Percentiles rank a stretch among this genome's conserved stretches.
phyloP scores from a whole-genome alignment of 1,140 invertebrate species.

The Dendrolimus punctatus region DNA sequence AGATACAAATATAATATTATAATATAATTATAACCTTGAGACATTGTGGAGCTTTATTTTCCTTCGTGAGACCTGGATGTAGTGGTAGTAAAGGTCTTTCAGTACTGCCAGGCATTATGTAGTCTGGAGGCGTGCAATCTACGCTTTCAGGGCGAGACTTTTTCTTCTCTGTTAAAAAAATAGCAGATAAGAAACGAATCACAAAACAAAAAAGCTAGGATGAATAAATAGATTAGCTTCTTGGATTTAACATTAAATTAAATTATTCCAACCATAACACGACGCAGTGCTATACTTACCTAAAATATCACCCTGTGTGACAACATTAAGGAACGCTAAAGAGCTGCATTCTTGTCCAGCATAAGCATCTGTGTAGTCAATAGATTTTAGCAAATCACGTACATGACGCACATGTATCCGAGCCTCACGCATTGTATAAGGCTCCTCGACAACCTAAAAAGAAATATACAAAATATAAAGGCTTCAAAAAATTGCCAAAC shows the following conservation, averaged over 20 bases:
- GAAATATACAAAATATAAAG: constrained; percentile 5
- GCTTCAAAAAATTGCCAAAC: background rate
- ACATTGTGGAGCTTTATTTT: constrained; percentile 90
- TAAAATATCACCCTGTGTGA: constrained; percentile 91
- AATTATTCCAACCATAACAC: too few species aligned
- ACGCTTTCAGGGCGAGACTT: constrained; percentile 89
- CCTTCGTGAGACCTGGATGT: constrained; percentile 83
- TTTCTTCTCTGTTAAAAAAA: constrained; percentile 83
- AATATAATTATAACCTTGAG: constrained; percentile 77
- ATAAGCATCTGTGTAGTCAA: constrained; percentile 94
- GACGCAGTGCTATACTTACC: constrained; percentile 37
- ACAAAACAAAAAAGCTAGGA: background rate
- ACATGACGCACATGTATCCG: constrained; percentile 98
- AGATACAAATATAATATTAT: too few species aligned
- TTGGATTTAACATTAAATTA: too few species aligned
- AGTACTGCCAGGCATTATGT: constrained; percentile 92
- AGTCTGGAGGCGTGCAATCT: constrained; percentile 97
- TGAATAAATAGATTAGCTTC: too few species aligned
- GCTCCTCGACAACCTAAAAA: constrained; percentile 87
- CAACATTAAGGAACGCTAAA: constrained; percentile 94
- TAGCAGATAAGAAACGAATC: background rate
- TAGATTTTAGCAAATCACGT: constrained; percentile 94
- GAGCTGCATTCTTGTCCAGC: constrained; percentile 96
- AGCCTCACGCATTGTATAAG: constrained; percentile 97
- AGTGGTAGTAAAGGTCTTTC: constrained; percentile 90